Conservation (phyloP, 1,140 invertebrate genomes). For the Argopecten irradians region DNA sequence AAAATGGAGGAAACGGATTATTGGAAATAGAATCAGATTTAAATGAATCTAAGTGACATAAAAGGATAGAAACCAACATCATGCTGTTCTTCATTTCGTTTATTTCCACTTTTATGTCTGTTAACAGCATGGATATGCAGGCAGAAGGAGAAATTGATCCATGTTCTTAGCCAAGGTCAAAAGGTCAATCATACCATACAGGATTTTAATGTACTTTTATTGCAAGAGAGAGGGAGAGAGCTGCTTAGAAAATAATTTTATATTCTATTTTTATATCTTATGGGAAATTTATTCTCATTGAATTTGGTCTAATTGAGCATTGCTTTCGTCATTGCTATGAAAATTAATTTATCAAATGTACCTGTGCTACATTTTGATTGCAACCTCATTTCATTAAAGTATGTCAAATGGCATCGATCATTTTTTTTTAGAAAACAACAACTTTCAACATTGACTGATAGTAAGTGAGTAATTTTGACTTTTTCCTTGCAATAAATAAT, state of each 20-base stretch:
- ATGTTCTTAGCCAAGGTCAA: constrained; percentile 5
- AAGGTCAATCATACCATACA: background rate
- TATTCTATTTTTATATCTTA: no score
- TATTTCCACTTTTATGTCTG: background rate
- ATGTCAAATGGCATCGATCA: no score
- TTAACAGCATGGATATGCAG: background rate
- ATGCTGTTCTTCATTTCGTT: constrained; percentile 10
- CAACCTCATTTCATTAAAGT: no score
- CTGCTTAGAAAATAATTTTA: background rate
- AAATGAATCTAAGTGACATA: background rate
- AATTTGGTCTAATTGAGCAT: no score
- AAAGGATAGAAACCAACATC: background rate
- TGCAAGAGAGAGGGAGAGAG: background rate
- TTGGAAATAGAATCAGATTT: constrained; percentile 1
- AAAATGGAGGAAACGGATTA: constrained; percentile 14
- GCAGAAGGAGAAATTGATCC: background rate
- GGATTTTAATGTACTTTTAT: background rate
- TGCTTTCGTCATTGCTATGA: no score
- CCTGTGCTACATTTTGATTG: no score
- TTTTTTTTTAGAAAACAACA: no score
- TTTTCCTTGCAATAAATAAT: no score
- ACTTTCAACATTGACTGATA: no score
- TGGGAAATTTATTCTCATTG: no score
- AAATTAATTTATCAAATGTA: no score
- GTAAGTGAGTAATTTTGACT: no score